These are phyloP conservation scores for Brachyhypopomus gauderio DNA, from an alignment of 2,113 vertebrate species.

Conservation along the genomic window DNA sequence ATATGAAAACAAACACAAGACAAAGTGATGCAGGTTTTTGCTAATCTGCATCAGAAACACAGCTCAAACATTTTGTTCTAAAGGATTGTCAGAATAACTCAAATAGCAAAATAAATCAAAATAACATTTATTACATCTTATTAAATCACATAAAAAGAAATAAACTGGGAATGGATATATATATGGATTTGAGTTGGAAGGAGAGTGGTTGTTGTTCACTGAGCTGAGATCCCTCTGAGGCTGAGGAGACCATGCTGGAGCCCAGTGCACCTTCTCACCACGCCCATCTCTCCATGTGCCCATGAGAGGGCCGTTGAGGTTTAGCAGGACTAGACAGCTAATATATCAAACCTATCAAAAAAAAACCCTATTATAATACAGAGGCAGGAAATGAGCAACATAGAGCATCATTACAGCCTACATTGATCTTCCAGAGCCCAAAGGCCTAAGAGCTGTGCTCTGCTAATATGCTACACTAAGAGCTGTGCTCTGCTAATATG, in stretches of 20 bases:
- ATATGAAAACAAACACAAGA: conserved; percentile 38
- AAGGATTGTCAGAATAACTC: too few relatives aligned
- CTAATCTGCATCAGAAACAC: conserved; percentile 13
- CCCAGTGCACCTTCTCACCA: too few relatives aligned
- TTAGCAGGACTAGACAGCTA: conserved; percentile 75
- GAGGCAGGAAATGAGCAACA: conserved; percentile 70
- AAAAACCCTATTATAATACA: conserved; percentile 68
- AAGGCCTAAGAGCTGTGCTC: conserved; percentile 74
- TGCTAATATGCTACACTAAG: conserved; percentile 71
- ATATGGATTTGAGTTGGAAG: neutral
- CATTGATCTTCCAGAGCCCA: conserved; percentile 70
- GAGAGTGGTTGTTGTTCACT: neutral
- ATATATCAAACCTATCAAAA: conserved; percentile 74
- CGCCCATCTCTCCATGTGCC: conserved; percentile 61
- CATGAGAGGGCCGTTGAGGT: conserved; percentile 69
- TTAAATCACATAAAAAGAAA: neutral
- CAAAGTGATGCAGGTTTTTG: conserved; percentile 8
- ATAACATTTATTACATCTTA: neutral
- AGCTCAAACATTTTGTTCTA: conserved; percentile 9
- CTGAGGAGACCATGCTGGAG: too few relatives aligned
- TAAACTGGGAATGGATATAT: neutral
- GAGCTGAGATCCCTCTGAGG: neutral
- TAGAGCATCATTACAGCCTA: conserved; percentile 74
- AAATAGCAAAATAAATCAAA: too few relatives aligned
- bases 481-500: conserved; percentile 73